A percentile compares a stretch with the other conserved stretches of the same genome.
These are phyloP conservation scores for Pegoplata infirma DNA, from an alignment of 2,888 invertebrate genomes.

Conservation along the genomic window DNA sequence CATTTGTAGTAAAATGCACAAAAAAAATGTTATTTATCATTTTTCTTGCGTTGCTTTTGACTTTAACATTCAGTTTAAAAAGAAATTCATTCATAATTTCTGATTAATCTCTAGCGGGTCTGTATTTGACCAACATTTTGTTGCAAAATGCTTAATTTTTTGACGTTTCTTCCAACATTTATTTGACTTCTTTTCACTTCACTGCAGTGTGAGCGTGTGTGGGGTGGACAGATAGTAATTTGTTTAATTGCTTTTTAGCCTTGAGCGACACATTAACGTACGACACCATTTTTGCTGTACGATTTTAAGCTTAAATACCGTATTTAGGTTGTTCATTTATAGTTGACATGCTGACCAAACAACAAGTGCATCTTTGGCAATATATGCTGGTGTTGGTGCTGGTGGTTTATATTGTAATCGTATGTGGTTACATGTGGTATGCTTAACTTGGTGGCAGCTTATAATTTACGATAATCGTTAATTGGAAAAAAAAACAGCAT, in stretches of 20 bases:
- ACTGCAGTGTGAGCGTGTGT: slow-evolving; percentile 14
- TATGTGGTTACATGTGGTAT: neutral
- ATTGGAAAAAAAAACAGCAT: slow-evolving; percentile 53
- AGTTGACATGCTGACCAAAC: slow-evolving; percentile 31
- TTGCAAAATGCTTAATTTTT: neutral
- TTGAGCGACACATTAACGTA: slow-evolving; percentile 77
- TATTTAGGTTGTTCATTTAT: slow-evolving; percentile 31
- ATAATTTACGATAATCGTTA: slow-evolving; percentile 59
- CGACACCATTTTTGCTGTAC: slow-evolving; percentile 67
- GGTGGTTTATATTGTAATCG: neutral
- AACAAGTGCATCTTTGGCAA: slow-evolving; percentile 46
- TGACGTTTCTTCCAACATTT: slow-evolving; percentile 6
- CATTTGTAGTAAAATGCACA: slow-evolving; percentile 18
- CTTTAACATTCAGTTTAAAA: slow-evolving; percentile 19
- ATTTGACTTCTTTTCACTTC: neutral
- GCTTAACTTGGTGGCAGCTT: slow-evolving; percentile 48
- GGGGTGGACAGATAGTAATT: slow-evolving; percentile 74
- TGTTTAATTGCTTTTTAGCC: slow-evolving; percentile 77
- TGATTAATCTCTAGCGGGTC: slow-evolving; percentile 50
- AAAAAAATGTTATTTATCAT: slow-evolving; percentile 52
- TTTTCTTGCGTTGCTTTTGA: slow-evolving; percentile 1
- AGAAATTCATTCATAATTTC: slow-evolving; percentile 57
- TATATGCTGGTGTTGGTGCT: neutral
- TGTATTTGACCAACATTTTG: too few species aligned
- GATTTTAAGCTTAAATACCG: slow-evolving; percentile 30